These are phyloP conservation scores for Hydropotes inermis DNA, from an alignment of 2,113 vertebrate species.

Conservation along the genomic window DNA sequence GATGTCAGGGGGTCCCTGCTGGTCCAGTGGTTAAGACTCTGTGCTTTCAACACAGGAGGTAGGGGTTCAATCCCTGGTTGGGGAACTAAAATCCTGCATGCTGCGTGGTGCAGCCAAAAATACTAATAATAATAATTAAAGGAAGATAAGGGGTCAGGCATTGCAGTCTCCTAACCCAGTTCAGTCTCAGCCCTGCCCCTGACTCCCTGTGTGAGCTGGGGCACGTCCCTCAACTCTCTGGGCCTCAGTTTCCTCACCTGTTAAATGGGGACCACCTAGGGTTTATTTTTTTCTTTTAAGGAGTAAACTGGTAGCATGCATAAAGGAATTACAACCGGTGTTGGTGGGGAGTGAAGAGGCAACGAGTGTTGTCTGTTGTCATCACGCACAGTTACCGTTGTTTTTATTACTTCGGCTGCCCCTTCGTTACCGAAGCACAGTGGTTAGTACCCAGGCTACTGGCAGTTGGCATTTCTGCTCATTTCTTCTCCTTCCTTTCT, in stretches of 20 bases:
- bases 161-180: neutral
- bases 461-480: neutral
- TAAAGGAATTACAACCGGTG: neutral
- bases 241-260: neutral
- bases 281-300: neutral
- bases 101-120: neutral
- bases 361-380: too few relatives aligned
- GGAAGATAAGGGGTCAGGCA: neutral
- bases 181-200: neutral
- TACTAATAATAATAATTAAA: neutral
- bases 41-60: neutral
- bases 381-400: rapidly evolving
- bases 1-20: neutral
- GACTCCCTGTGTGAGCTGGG: neutral
- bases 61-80: neutral
- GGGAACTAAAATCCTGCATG: neutral
- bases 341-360: neutral
- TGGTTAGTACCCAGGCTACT: too few relatives aligned
- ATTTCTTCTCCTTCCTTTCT: neutral
- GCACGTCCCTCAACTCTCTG: neutral
- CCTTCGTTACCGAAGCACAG: neutral
- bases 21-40: neutral
- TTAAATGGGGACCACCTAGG: neutral
- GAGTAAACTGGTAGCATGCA: neutral
- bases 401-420: neutral